Base-by-base conservation (phyloP, 2,888 invertebrate species). In the Panzeria rudis region DNA sequence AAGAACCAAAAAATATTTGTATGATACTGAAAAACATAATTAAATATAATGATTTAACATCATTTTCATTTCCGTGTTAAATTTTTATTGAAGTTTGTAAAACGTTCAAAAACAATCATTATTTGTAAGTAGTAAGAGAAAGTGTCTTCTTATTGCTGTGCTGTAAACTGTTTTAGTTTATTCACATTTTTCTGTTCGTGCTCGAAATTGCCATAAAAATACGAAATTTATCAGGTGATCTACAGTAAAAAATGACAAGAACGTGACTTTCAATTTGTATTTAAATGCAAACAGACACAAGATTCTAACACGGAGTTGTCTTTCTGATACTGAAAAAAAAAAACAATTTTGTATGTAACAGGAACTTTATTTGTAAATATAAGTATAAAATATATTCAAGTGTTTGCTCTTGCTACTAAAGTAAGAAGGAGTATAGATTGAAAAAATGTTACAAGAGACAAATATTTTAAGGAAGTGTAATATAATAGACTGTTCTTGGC, bases 191-290 rank as follows among this genome's bases (percentile, higher is more conserved):
- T 17, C 29, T 47, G 15, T 35, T 50, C 54, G n/a, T 54, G 29
- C 62, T 62, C n/a, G 20, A 59, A 66, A 64, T 81, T 81, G 64
- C 50, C 35, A 75, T 85, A 82, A 85, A 84, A 82, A 64, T 75
- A 59, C 62, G 20, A 82, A 86, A 84, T 82, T 86, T 86, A 87
- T 84, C 87, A 86, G 87, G 86, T 87, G 88, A 88, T 88, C 88
- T 87, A 85, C 78, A 84, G 87, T 86, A 88, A 89, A 88, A 90
- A 90, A 90, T 90, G 88, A 87, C 88, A 85, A 41, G 76, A 88
- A 90, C 90, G 90, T 90, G 90, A 90, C 89, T 89, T 86, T 86
- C 81, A 88, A 88, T 87, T 87, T 87, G 83, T 83, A 77, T 75
- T 41, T 47, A 62, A 64, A 52, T 73, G n/a, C 7, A 38, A 38